Base-by-base conservation (phyloP, 2,888 invertebrate genomes). In the Polylopha cassiicola region DNA sequence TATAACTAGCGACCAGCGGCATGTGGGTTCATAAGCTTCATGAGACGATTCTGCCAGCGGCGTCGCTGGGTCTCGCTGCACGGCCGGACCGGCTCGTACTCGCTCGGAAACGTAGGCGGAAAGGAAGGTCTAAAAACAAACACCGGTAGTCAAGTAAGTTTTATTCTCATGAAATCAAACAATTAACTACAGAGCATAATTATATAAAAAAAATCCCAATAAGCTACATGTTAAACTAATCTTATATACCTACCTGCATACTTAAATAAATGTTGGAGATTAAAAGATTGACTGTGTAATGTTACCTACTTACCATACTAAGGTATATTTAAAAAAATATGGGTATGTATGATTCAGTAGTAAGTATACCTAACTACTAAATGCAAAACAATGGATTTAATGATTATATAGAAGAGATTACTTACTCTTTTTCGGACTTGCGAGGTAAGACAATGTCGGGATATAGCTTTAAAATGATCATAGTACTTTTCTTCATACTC, bases 361-460 rank as follows among this genome's bases (percentile, higher is more conserved):
- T n/a, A n/a, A n/a, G n/a, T n/a, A n/a, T n/a, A n/a, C n/a, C n/a
- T n/a, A n/a, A n/a, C n/a, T n/a, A n/a, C n/a, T 21, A 13, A 7
- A 8, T 27, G 37, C 8, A 30, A 31, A 24, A 6, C 4, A 8
- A 22, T 18, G 4, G 7, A 4, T n/a, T 7, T 28, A n/a, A 15
- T 33, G 4, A 8, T 23, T 5, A 7, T 17, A 14, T 18, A 5
- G 4, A 7, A 5, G 18, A 18, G 7, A 26, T 15, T 28, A 64
- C 69, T 66, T 38, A 79, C 79, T 60, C 59, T 43, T 50, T 47
- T 0, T 41, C 39, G 26, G 63, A 61, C 36, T 53, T 61, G 4
- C 39, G 38, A 2, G 79, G 79, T 30, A 80, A 28, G 2, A 50
- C 42, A 18, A 80, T 61, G 18, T 73, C 65, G 3, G 75, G 70